Evolutionary conservation across 2,113 vertebrate species (phyloP).

Genomic region (Gadus chalcogrammus): DNA sequence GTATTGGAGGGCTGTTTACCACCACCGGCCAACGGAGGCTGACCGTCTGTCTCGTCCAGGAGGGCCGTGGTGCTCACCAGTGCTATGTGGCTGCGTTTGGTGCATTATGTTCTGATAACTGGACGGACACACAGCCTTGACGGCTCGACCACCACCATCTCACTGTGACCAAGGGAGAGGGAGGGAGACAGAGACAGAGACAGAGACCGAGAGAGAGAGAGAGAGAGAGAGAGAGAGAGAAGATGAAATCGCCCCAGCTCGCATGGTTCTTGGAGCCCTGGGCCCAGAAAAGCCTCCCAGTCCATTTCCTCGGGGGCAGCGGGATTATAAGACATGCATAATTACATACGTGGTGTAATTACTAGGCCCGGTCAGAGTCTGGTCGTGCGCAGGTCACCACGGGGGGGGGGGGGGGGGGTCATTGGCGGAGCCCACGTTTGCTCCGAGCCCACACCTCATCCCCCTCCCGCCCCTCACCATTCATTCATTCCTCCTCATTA

Average conservation of each 20-base stretch:
- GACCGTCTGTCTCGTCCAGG: too few species aligned
- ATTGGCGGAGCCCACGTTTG: too few species aligned
- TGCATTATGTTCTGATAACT: too few species aligned
- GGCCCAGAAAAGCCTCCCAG: slow-evolving; percentile 39
- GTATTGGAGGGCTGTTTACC: too few species aligned
- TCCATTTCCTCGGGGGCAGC: slow-evolving; percentile 42
- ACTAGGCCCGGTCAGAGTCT: slow-evolving; percentile 39
- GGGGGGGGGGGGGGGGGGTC: not conserved
- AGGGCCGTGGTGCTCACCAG: too few species aligned
- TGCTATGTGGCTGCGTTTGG: too few species aligned
- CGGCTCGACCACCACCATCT: too few species aligned
- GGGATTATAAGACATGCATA: slow-evolving; percentile 54
- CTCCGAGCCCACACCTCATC: slow-evolving; percentile 33
- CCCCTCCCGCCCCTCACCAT: slow-evolving; percentile 16
- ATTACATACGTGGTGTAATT: slow-evolving; percentile 43
- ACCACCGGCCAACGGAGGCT: too few species aligned
- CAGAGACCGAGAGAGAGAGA: not conserved
- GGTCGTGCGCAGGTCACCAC: slow-evolving; percentile 39
- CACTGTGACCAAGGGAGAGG: slow-evolving; percentile 21
- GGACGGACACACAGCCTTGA: too few species aligned
- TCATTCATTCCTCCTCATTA: slow-evolving; percentile 59
- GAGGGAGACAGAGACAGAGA: slow-evolving; percentile 8
- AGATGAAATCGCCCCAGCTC: slow-evolving; percentile 35
- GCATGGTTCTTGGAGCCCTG: slow-evolving; percentile 52
- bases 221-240: too few species aligned